Percentiles rank a stretch among this genome's conserved stretches.
phyloP scores from a whole-genome alignment of 2,113 vertebrate species.

The Suricata suricatta region DNA sequence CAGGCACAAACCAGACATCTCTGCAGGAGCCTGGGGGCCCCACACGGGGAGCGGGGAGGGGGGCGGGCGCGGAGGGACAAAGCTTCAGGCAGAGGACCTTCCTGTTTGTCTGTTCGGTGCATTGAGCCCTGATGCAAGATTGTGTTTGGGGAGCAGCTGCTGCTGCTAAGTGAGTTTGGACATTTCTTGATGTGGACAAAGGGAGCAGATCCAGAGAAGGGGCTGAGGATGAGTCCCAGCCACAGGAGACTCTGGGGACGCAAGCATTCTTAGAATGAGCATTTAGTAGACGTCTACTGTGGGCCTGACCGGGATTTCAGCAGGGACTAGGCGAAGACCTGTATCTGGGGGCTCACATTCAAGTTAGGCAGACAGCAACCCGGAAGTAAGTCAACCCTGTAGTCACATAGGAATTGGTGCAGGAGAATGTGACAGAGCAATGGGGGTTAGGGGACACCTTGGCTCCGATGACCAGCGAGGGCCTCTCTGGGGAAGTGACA shows the following conservation, averaged over 20 bases:
- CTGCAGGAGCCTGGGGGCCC: background rate
- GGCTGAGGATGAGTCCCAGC: background rate
- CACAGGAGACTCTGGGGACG: background rate
- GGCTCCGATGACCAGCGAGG: background rate
- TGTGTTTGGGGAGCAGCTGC: background rate
- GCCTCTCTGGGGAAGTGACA: background rate
- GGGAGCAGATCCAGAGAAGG: background rate
- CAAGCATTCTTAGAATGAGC: background rate
- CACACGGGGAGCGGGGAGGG: background rate
- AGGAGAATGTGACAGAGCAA: background rate
- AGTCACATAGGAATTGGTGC: background rate
- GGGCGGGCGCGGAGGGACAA: background rate
- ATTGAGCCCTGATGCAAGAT: background rate
- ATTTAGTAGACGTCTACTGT: background rate
- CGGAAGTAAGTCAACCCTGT: background rate
- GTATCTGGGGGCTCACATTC: rapidly evolving
- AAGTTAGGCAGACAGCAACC: background rate
- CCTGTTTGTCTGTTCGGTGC: background rate
- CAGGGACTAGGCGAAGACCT: background rate
- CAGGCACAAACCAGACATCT: background rate
- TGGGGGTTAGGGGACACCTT: rapidly evolving
- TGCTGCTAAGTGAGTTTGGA: background rate
- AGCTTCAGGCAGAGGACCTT: background rate
- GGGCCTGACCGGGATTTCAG: background rate
- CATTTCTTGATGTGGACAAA: background rate